Evolutionary conservation across 2,888 invertebrate species (phyloP).

Genomic region (Brachyopa scutellaris): DNA sequence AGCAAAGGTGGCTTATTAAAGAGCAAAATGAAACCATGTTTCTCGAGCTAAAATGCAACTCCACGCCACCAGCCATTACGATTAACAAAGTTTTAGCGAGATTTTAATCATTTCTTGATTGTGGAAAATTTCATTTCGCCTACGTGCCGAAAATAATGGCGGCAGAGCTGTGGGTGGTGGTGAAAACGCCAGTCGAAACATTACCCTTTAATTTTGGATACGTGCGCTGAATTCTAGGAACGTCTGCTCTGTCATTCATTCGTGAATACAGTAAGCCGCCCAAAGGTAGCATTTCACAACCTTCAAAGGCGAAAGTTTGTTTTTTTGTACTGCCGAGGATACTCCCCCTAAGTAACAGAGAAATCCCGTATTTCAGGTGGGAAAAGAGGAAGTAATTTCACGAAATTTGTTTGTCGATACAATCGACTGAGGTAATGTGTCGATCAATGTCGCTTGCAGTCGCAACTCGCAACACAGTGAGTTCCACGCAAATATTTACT

Average conservation of each 20-base stretch:
- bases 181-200: slow-evolving; percentile 7
- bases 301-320: slow-evolving; percentile 36
- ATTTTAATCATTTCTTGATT: slow-evolving; percentile 71
- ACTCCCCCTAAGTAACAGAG: no score
- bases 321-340: no score
- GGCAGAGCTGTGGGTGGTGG: not conserved
- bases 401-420: slow-evolving; percentile 27
- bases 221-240: slow-evolving; percentile 36
- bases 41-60: not conserved
- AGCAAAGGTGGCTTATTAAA: slow-evolving; percentile 37
- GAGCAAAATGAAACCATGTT: slow-evolving; percentile 25
- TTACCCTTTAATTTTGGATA: slow-evolving; percentile 57
- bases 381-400: not conserved
- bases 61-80: not conserved
- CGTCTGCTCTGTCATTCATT: slow-evolving; percentile 50
- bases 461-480: slow-evolving; percentile 16
- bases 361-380: no score
- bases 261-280: slow-evolving; percentile 4
- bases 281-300: slow-evolving; percentile 42
- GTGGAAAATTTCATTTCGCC: slow-evolving; percentile 57
- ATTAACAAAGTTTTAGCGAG: slow-evolving; percentile 58
- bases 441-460: slow-evolving; percentile 40
- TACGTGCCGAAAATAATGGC: slow-evolving; percentile 18
- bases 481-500: slow-evolving; percentile 47
- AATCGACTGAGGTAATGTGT: slow-evolving; percentile 15